Evolutionary conservation across 2,888 invertebrate genomes (phyloP), one percentile per base, ranked within the genome.

Genomic region (Schizotus pectinicornis): DNA sequence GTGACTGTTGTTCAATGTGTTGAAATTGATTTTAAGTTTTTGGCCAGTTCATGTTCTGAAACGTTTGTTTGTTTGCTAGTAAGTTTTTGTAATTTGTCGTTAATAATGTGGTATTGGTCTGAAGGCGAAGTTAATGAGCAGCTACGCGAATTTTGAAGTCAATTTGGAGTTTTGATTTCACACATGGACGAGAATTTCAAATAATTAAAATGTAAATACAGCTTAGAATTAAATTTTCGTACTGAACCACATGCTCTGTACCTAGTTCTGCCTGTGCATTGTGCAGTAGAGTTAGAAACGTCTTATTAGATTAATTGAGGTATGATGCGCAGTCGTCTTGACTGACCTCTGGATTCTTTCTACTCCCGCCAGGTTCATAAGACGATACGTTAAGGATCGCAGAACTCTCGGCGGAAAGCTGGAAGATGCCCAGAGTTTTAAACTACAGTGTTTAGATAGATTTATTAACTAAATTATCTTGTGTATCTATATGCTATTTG

Each of bases 401-500:
- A 46, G 59, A 62, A 65, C 59, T 43, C 41, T 14, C n/a, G 14
- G 46, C 32, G 42, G 43, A 7, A 52, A 55, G 22, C 48, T 7
- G 39, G 12, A 45, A 41, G 53, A 49, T 38, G 47, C 13, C 34
- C 33, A 13, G 36, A 59, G 59, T 66, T 63, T 59, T 62, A 64
- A 61, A 14, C 54, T 57, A 62, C 63, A 62, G 54, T 66, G 64
- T 61, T 63, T 66, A 66, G 64, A 56, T 67, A 67, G 67, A 61
- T 61, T 65, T 67, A 67, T 73, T 71, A 77, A 75, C 73, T 77
- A 77, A 79, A 79, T 76, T 78, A 78, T 79, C 78, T 79, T 79
- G 76, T 80, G 79, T 80, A 79, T 78, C 79, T 79, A 74, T 62
- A 74, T 78, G 75, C 77, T 78, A 78, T 68, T 74, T 80, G 80